Conservation (phyloP, 2,888 invertebrate species). For the Alloscopus bannaensis region DNA sequence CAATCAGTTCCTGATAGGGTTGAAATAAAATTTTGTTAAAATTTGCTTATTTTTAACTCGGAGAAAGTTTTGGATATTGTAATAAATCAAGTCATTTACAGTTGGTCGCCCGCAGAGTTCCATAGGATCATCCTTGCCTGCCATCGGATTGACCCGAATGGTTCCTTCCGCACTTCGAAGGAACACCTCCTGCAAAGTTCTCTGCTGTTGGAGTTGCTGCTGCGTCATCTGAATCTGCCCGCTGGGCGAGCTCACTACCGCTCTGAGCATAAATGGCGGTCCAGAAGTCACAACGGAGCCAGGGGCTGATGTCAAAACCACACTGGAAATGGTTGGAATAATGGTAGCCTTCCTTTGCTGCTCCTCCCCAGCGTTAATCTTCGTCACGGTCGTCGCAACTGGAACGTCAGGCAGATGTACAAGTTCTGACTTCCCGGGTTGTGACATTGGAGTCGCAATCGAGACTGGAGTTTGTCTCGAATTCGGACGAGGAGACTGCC, state of each 20-base stretch:
- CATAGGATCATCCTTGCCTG: conserved; percentile 61
- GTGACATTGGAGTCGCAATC: conserved; percentile 48
- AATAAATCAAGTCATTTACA: conserved; percentile 43
- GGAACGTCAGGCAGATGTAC: conserved; percentile 72
- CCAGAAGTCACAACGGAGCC: conserved; percentile 36
- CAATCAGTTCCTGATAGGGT: conserved; percentile 60
- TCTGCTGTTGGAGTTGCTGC: conserved; percentile 69
- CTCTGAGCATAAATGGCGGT: conserved; percentile 71
- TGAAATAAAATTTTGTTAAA: conserved; percentile 12
- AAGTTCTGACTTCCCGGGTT: conserved; percentile 58
- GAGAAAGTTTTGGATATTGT: not conserved
- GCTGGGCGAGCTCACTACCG: conserved; percentile 75
- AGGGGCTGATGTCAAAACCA: conserved; percentile 75
- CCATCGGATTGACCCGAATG: conserved; percentile 10
- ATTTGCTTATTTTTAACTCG: not conserved
- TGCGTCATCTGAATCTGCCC: conserved; percentile 67
- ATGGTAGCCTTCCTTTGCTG: conserved; percentile 63
- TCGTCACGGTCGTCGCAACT: conserved; percentile 72
- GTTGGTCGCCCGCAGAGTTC: conserved; percentile 43
- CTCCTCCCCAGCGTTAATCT: conserved; percentile 69
- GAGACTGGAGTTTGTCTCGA: conserved; percentile 53
- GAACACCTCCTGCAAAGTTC: conserved; percentile 67
- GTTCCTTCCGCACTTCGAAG: conserved; percentile 64
- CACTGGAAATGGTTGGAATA: conserved; percentile 70
- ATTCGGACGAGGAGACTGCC: conserved; percentile 45